Percentiles rank a stretch among this genome's conserved stretches.
Conservation (phyloP, 2,888 invertebrate species). For the Drosophila lacicola region DNA sequence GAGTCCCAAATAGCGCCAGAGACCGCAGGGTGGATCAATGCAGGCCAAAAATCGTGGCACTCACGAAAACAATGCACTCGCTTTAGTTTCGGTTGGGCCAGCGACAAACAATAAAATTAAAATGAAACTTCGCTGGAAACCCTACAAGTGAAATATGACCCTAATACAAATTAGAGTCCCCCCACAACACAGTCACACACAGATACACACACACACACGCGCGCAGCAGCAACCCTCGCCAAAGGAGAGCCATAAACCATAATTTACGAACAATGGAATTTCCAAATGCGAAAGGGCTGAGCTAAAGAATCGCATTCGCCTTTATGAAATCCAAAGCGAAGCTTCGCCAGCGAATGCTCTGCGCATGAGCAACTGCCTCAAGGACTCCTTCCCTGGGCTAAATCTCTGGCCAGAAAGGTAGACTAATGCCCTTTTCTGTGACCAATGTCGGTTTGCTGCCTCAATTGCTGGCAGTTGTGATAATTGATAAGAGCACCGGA, state of each 20-base stretch:
- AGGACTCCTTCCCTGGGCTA: background rate
- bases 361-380: slow-evolving; percentile 22
- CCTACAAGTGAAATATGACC: slow-evolving; percentile 84
- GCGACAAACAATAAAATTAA: slow-evolving; percentile 75
- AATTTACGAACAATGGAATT: slow-evolving; percentile 47
- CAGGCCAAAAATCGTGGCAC: slow-evolving; percentile 39
- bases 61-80: slow-evolving; percentile 55
- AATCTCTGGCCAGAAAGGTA: background rate
- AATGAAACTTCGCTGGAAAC: slow-evolving; percentile 83
- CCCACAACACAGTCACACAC: slow-evolving; percentile 14
- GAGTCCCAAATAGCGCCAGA: slow-evolving; percentile 34
- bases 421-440: background rate
- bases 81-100: slow-evolving; percentile 38
- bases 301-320: slow-evolving; percentile 12
- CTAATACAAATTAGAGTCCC: slow-evolving; percentile 78
- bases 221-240: slow-evolving; percentile 61
- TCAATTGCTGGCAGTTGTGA: slow-evolving; percentile 15
- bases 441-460: background rate
- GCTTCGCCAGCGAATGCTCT: background rate
- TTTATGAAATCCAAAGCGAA: slow-evolving; percentile 2
- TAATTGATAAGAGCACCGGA: slow-evolving; percentile 47
- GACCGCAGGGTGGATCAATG: slow-evolving; percentile 60
- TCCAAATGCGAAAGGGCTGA: slow-evolving; percentile 27
- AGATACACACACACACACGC: slow-evolving; percentile 6
- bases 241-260: slow-evolving; percentile 28